Base-by-base conservation (phyloP, 1,140 invertebrate species). In the Drosophila truncata region DNA sequence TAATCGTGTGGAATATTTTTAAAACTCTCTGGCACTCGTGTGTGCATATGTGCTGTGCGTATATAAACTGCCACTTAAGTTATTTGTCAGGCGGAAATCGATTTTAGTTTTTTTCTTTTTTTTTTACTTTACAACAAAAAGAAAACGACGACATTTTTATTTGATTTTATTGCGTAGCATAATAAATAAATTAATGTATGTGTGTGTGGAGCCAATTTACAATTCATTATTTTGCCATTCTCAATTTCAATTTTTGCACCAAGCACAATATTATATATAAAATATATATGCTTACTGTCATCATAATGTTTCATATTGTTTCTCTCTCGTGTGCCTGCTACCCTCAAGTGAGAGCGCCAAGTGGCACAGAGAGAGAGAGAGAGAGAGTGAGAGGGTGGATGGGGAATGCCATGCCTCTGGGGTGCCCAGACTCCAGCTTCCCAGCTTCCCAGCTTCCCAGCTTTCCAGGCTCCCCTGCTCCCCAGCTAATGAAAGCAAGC, bases 1-100 rank as follows among this genome's bases (percentile, higher is more conserved):
- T 79, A 87, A 87, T 84, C 84, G 84, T 85, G 81, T 85, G 85
- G 85, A 88, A 88, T 88, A 88, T 90, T 78, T 75, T 78, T 71
- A 64, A 77, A 80, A 73, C 64, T 46, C 55, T 31, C 23, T 35
- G 33, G 27, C 37, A 74, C 59, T 73, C 50, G 47, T 62, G 39
- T 74, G 27, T 42, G 41, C 59, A 61, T 65, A 55, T 55, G 50
- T 55, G 50, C 47, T 52, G 29, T 59, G 52, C 8, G 65, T 69
- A 33, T 62, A 69, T 74, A 77, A 83, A 80, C 84, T 80, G 85
- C 84, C 84, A 90, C 84, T 78, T 78, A 71, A 63, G 64, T 78
- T 78, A 78, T 78, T 78, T 78, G 74, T 78, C 74, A 78, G 78
- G 65, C 80, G 85, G 84, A 87, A 87, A 87, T 87, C 85, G 84